Evolutionary conservation across 1,140 invertebrate species (phyloP).

Genomic region (Musca domestica): DNA sequence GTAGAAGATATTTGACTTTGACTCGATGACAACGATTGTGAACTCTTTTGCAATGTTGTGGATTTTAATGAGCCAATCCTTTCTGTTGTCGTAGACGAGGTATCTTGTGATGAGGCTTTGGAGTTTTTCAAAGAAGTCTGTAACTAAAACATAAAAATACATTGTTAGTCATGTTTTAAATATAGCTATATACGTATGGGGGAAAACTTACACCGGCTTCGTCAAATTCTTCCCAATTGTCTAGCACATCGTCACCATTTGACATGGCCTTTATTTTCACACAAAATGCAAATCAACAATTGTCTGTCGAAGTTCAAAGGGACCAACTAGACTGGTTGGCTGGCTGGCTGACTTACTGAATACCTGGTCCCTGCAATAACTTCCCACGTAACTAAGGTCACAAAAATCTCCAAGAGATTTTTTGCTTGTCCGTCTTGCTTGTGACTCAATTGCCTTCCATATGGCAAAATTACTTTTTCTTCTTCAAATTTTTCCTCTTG

Average conservation of each 20-base stretch:
- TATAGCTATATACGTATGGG: neutral
- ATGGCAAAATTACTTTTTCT: too few species aligned
- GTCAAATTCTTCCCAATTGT: constrained; percentile 83
- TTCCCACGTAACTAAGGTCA: too few species aligned
- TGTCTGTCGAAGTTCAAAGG: too few species aligned
- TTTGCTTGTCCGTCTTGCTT: too few species aligned
- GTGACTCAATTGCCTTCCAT: too few species aligned
- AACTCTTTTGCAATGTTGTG: neutral
- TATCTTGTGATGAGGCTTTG: neutral
- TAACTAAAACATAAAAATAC: neutral
- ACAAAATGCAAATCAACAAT: neutral
- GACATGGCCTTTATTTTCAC: constrained; percentile 51
- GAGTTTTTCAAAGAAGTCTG: neutral
- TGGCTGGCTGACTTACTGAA: too few species aligned
- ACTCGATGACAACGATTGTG: neutral
- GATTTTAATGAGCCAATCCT: too few species aligned
- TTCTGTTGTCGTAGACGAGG: neutral
- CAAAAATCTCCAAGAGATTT: too few species aligned
- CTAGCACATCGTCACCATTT: constrained; percentile 63
- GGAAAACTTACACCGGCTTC: constrained; percentile 62
- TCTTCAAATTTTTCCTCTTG: too few species aligned
- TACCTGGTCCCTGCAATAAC: too few species aligned
- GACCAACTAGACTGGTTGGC: too few species aligned
- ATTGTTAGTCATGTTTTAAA: neutral
- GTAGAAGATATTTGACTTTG: neutral